Evolutionary conservation across 2,888 invertebrate species (phyloP), one percentile per base, ranked within the genome.

Genomic region (Aplocera efformata): DNA sequence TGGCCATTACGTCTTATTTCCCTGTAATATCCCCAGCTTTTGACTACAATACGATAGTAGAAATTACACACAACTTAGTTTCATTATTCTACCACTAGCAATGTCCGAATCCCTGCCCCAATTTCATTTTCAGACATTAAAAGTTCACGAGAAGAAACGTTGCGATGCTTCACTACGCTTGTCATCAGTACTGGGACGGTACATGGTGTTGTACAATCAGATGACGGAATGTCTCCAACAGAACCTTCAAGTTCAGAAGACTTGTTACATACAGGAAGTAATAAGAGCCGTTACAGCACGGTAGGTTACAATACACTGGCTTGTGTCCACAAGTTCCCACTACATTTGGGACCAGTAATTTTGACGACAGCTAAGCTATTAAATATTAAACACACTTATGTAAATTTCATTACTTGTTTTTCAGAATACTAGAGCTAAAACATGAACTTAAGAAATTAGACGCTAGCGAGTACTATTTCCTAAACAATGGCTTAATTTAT

Each of bases 161-260:
- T 71, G 78, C 9, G 58, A 67, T 7, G 78, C 77, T 5, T 66
- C 61, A 0, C 52, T 58, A 0, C 60, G 80, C 1, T 41, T 80
- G 2, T 60, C 64, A 1, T 63, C 68, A 1, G 42, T 79, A 1
- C 45, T 82, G 0, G 74, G 67, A 0, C 66, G 63, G 20, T 84
- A 83, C 48, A 68, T 72, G 45, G 41, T 42, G 0, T 36, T 70
- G 1, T 81, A 78, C 55, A 83, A 79, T 28, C 63, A 73, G 1
- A 52, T 62, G 0, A 38, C 71, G 10, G 77, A 79, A 9, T 77
- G 77, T 34, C 43, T 64, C 1, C 53, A 70, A 1, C 69, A 78
- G 21, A 80, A 78, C 41, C 48, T 79, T 1, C 83, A 83, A 56
- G 68, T 82, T 1, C 84, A 84, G 54, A 84, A 83, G 53, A 60